These are phyloP conservation scores for Octonoba sinensis DNA, from an alignment of 2,888 invertebrate genomes.

Conservation along the genomic window DNA sequence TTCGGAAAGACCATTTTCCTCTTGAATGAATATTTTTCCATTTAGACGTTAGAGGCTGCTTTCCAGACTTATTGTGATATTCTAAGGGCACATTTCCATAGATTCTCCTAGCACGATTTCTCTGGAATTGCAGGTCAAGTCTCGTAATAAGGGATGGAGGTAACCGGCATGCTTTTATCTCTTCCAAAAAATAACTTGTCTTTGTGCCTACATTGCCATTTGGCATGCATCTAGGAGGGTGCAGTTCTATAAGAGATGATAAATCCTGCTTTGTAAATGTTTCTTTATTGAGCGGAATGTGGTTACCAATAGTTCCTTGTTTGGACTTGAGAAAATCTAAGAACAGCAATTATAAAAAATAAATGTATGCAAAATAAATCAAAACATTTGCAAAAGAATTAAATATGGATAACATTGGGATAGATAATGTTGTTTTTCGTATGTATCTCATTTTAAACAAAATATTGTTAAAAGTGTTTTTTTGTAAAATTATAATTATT, in stretches of 20 bases:
- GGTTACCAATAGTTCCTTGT: conserved; percentile 67
- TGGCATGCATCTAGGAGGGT: conserved; percentile 72
- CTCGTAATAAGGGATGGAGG: conserved; percentile 73
- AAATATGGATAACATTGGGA: not conserved
- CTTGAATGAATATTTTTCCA: conserved; percentile 4
- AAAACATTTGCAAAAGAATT: too few species aligned
- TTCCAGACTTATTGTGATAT: conserved; percentile 66
- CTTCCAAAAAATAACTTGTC: conserved; percentile 72
- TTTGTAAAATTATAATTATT: too few species aligned
- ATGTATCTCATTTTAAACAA: too few species aligned
- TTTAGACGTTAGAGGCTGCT: too few species aligned
- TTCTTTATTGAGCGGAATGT: conserved; percentile 68
- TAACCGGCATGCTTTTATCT: conserved; percentile 73
- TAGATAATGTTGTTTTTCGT: too few species aligned
- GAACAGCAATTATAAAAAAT: not conserved
- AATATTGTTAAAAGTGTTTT: too few species aligned
- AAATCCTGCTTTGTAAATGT: conserved; percentile 69
- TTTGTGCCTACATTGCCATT: conserved; percentile 76
- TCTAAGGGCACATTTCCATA: conserved; percentile 73
- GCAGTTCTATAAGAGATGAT: conserved; percentile 69
- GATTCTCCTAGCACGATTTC: conserved; percentile 69
- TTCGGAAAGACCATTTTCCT: not conserved
- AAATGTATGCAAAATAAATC: not conserved
- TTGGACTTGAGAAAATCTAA: not conserved
- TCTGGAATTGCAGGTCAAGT: conserved; percentile 71